Evolutionary conservation across 2,888 invertebrate species (phyloP), one percentile per base, ranked within the genome.

Genomic region (Platycheirus rosarum): DNA sequence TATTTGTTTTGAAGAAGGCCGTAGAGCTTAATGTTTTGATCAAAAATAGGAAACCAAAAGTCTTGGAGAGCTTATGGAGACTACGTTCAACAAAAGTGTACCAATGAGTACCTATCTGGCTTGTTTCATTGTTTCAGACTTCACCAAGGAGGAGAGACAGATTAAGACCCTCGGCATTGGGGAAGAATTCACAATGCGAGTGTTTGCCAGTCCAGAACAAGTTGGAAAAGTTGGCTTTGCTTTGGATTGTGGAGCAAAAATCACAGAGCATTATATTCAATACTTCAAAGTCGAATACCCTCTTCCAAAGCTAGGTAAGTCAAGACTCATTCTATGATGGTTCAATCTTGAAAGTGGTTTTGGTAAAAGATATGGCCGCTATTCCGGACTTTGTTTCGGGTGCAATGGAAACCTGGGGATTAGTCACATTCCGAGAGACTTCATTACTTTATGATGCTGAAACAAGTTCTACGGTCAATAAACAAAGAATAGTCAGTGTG

Each of bases 401-500:
- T 0, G 98, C 98, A 0, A 98, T 98, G 93, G 98, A 98, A 95
- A 98, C 91, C 97, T 98, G 98, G 98, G 93, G 93, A 3, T 91
- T 99, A 57, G 96, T 99, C 11, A 98, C 98, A 0, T 99, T 95
- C 89, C 92, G 97, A 84, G 97, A 98, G 91, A 95, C 95, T 0
- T 92, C 95, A 57, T 92, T 99, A 66, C 92, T 99, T 0, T 96
- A 95, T 85, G 95, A 97, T 85, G 90, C 92, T 6, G 89, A 90
- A 0, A 93, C 93, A 2, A 96, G 96, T 49, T 96, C 97, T 0
- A 92, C 95, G 0, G 89, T 90, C 7, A 96, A 96, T 87, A 95
- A 95, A 88, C 94, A 96, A 86, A 91, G 93, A 84, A 94, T 97
- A 0, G 96, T 96, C 8, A 92, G 93, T 62, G 96, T 97, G 0